phyloP scores from a whole-genome alignment of 1,140 invertebrate genomes.

The Lithobius niger region DNA sequence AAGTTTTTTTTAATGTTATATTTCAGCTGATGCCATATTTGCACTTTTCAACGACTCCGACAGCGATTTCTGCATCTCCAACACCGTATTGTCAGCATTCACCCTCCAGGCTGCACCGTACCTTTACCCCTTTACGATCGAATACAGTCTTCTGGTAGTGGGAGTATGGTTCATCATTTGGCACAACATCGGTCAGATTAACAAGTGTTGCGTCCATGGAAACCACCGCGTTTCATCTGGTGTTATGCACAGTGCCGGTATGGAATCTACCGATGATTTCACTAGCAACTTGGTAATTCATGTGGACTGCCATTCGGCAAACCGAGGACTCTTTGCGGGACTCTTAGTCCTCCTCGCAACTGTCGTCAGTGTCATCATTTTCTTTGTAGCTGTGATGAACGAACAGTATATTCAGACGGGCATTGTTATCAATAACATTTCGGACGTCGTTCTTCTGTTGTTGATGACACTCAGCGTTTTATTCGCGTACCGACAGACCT shows the following conservation, averaged over 20 bases:
- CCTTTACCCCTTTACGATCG: slow-evolving; percentile 56
- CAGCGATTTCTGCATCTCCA: slow-evolving; percentile 7
- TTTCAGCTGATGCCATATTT: not conserved
- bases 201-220: not conserved
- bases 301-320: slow-evolving; percentile 56
- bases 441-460: slow-evolving; percentile 27
- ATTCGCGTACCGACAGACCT: slow-evolving; percentile 42
- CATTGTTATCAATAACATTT: slow-evolving; percentile 21
- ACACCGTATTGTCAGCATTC: slow-evolving; percentile 6
- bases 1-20: not conserved
- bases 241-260: not conserved
- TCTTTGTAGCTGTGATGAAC: slow-evolving; percentile 47
- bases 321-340: slow-evolving; percentile 52
- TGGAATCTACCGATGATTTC: slow-evolving; percentile 15
- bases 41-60: not conserved
- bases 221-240: not conserved
- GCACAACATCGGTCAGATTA: slow-evolving; percentile 49
- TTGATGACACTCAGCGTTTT: slow-evolving; percentile 41
- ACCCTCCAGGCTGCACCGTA: slow-evolving; percentile 37
- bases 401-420: slow-evolving; percentile 26
- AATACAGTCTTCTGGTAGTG: slow-evolving; percentile 57
- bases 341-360: slow-evolving; percentile 46
- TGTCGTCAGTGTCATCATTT: slow-evolving; percentile 49
- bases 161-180: slow-evolving; percentile 56
- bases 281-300: slow-evolving; percentile 45